Evolutionary conservation across 2,888 invertebrate species (phyloP).

Genomic region (Apantesis nais): DNA sequence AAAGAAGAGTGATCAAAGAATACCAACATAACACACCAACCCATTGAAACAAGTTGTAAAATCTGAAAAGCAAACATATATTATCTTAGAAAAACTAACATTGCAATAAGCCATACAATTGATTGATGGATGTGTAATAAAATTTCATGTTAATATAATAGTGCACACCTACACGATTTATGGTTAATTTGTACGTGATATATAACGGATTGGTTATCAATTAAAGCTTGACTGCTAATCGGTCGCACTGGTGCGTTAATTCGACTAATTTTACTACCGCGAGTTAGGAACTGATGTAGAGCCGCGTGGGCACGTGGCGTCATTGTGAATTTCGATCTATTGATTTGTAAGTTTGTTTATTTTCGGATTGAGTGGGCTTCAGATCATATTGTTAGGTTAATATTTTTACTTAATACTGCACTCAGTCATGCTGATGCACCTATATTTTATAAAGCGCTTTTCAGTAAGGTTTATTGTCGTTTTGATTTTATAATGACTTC

Average conservation of each 20-base stretch:
- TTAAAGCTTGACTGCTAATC: slow-evolving; percentile 56
- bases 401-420: neutral
- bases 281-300: slow-evolving; percentile 39
- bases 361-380: neutral
- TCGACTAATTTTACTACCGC: slow-evolving; percentile 60
- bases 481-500: too few relatives aligned
- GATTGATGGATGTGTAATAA: slow-evolving; percentile 28
- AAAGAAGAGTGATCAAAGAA: neutral
- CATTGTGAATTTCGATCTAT: neutral
- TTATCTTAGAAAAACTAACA: slow-evolving; percentile 1
- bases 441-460: neutral
- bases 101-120: neutral
- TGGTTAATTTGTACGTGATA: slow-evolving; percentile 53
- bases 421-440: neutral
- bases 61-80: neutral
- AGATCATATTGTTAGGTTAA: neutral
- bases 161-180: slow-evolving; percentile 44
- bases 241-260: slow-evolving; percentile 58
- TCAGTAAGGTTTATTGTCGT: neutral
- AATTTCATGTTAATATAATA: slow-evolving; percentile 26
- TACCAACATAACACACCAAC: neutral
- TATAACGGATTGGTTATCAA: slow-evolving; percentile 49
- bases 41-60: neutral
- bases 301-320: slow-evolving; percentile 53
- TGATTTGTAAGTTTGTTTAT: slow-evolving; percentile 7